Evolutionary conservation across 2,113 vertebrate genomes (phyloP).

Genomic region (Myiopsitta monachus): DNA sequence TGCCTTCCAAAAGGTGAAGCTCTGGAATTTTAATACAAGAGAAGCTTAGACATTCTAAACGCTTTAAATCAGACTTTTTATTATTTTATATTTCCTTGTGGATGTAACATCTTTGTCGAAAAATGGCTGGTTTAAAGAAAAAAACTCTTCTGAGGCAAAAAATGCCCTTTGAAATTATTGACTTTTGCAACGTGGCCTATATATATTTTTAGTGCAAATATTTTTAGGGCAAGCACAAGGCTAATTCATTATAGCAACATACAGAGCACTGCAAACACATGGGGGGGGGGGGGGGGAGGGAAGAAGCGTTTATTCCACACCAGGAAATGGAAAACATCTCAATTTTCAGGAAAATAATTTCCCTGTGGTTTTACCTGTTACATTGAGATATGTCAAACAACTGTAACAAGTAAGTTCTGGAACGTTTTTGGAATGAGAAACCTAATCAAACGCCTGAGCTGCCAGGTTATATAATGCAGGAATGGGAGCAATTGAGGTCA

Average conservation of each 20-base stretch:
- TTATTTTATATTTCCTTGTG: not conserved
- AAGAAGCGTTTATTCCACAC: not conserved
- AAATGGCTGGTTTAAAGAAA: not conserved
- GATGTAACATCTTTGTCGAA: not conserved
- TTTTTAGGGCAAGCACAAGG: not conserved
- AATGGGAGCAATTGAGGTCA: not conserved
- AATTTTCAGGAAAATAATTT: not conserved
- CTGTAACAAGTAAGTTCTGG: not conserved
- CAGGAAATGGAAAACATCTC: not conserved
- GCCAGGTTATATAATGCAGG: not conserved
- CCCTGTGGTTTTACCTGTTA: not conserved
- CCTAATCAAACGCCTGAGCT: not conserved
- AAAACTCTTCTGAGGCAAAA: not conserved
- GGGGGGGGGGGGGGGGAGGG: not conserved
- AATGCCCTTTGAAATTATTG: not conserved
- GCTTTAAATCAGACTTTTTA: not conserved
- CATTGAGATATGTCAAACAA: not conserved
- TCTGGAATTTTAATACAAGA: not conserved
- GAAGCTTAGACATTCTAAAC: not conserved
- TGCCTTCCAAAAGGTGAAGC: not conserved
- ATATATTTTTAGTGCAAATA: slow-evolving; percentile 14
- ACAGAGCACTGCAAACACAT: not conserved
- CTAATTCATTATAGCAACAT: not conserved
- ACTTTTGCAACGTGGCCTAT: not conserved
- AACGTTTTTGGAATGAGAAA: not conserved